Conservation (phyloP, 2,888 invertebrate species). For the Drosophila engyochracea region DNA sequence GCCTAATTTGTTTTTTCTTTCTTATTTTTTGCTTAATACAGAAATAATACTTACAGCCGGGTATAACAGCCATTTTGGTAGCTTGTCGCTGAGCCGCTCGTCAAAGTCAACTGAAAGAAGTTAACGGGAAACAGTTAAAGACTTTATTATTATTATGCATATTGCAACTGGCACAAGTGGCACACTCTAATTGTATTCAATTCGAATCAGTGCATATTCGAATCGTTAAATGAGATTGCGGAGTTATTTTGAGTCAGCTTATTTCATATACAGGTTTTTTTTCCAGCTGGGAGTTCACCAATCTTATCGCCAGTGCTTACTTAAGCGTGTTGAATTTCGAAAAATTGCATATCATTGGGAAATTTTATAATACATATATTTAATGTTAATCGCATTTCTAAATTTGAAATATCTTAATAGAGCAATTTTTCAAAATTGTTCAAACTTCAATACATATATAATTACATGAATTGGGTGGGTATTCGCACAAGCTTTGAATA, state of each 20-base stretch:
- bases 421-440: background rate
- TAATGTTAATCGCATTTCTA: background rate
- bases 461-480: constrained; percentile 23
- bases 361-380: background rate
- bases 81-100: constrained; percentile 29
- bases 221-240: constrained; percentile 32
- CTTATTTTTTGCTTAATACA: constrained; percentile 1
- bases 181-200: constrained; percentile 14
- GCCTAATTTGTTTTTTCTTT: background rate
- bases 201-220: constrained; percentile 15
- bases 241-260: constrained; percentile 29
- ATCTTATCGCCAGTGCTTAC: background rate
- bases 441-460: background rate
- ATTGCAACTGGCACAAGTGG: constrained; percentile 16
- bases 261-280: constrained; percentile 28
- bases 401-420: background rate
- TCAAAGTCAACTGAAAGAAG: constrained; percentile 43
- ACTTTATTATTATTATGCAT: constrained; percentile 16
- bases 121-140: constrained; percentile 42
- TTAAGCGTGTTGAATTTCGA: background rate
- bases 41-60: constrained; percentile 63
- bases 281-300: background rate
- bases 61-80: constrained; percentile 69
- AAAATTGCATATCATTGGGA: background rate
- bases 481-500: constrained; percentile 24